These are phyloP conservation scores for Lycophotia porphyrea DNA, from an alignment of 2,888 invertebrate species.

Conservation along the genomic window DNA sequence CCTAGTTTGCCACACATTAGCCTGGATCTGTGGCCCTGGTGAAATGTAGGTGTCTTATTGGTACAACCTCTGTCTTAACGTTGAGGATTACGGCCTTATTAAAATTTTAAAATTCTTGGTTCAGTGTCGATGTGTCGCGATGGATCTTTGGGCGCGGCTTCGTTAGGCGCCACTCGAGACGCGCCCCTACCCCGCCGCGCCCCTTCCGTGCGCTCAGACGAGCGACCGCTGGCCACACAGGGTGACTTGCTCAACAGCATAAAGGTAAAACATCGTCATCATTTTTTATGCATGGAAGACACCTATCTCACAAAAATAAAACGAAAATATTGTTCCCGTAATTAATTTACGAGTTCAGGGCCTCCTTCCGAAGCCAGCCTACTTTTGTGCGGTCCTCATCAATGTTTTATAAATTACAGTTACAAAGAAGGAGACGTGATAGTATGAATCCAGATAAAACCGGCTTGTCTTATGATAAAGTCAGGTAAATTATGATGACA, in stretches of 20 bases:
- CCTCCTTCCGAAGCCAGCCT: background rate
- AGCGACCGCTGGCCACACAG: constrained; percentile 86
- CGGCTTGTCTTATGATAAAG: constrained; percentile 66
- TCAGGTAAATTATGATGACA: constrained; percentile 63
- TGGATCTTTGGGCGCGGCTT: constrained; percentile 78
- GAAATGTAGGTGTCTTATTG: background rate
- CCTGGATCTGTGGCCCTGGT: background rate
- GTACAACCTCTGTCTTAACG: background rate
- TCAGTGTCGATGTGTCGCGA: constrained; percentile 66
- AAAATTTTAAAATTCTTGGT: background rate
- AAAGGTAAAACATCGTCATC: constrained; percentile 73
- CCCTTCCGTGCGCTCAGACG: constrained; percentile 84
- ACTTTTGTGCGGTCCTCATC: background rate
- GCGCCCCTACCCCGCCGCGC: constrained; percentile 77
- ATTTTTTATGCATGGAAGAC: background rate
- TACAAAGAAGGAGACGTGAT: constrained; percentile 82
- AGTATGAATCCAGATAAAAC: constrained; percentile 70
- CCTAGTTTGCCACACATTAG: background rate
- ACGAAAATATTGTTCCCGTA: no score
- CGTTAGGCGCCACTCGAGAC: constrained; percentile 81
- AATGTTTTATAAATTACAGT: constrained; percentile 70
- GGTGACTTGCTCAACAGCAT: constrained; percentile 91
- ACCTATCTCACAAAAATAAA: no score
- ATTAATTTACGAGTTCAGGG: background rate
- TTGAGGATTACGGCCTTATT: background rate